phyloP scores from a whole-genome alignment of 2,113 vertebrate species.

The Acinonyx jubatus region DNA sequence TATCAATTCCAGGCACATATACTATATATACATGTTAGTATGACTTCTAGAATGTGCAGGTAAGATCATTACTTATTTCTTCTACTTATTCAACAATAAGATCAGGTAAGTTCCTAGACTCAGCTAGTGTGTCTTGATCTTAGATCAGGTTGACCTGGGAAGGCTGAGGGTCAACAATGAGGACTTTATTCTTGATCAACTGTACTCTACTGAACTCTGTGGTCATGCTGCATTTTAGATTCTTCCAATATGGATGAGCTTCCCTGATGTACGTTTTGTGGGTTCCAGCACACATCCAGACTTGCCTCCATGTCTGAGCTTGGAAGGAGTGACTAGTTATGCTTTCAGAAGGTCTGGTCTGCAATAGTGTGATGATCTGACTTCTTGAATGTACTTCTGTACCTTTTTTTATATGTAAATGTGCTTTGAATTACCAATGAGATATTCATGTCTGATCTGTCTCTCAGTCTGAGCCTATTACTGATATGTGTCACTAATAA shows the following conservation, averaged over 20 bases:
- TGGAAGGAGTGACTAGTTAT: neutral
- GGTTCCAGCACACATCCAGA: neutral
- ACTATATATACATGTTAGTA: neutral
- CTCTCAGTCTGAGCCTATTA: neutral
- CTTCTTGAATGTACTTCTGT: neutral
- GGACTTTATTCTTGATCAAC: neutral
- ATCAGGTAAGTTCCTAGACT: neutral
- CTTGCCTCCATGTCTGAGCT: neutral
- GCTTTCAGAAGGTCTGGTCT: neutral
- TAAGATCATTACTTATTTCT: neutral
- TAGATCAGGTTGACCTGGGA: neutral
- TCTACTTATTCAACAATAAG: neutral
- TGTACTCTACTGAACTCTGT: neutral
- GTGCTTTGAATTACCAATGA: neutral
- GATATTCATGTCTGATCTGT: neutral
- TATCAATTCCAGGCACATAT: neutral
- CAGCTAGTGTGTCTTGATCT: neutral
- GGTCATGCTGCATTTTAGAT: neutral
- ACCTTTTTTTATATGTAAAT: neutral
- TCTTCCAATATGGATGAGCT: neutral
- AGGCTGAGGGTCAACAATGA: neutral
- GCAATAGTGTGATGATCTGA: neutral
- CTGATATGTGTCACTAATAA: neutral
- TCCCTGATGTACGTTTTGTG: rapidly evolving
- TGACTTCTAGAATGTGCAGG: neutral